These are phyloP conservation scores for Phainopepla nitens DNA, from an alignment of 2,113 vertebrate species.

Conservation along the genomic window DNA sequence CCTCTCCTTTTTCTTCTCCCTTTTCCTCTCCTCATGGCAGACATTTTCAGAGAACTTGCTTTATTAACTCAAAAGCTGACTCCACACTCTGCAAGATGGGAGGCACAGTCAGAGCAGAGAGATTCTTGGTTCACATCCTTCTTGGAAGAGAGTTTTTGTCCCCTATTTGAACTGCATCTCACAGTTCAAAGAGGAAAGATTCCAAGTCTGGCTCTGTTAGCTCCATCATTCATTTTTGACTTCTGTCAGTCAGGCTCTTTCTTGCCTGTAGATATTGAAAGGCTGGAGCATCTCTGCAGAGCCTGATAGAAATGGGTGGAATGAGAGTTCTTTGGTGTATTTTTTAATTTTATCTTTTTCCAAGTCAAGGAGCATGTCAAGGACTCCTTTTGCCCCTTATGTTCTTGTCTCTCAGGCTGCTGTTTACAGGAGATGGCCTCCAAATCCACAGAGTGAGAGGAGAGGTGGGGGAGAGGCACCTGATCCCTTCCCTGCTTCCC, in stretches of 20 bases:
- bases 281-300: background rate
- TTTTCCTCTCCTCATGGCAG: background rate
- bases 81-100: background rate
- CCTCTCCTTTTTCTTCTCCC: background rate
- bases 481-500: background rate
- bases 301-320: background rate
- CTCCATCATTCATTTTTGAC: rapidly evolving
- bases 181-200: background rate
- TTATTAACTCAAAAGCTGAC: background rate
- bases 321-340: background rate
- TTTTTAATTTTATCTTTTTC: background rate
- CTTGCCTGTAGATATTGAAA: background rate
- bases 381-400: background rate
- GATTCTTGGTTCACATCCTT: background rate
- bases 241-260: background rate
- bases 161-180: background rate
- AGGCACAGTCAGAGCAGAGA: background rate
- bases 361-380: background rate
- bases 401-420: background rate
- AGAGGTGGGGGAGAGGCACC: background rate
- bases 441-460: background rate
- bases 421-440: background rate
- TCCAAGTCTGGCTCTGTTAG: background rate
- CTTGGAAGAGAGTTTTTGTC: background rate
- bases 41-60: background rate